Base-by-base conservation (phyloP, 2,113 vertebrate species). In the Phrynocephalus versicolor region DNA sequence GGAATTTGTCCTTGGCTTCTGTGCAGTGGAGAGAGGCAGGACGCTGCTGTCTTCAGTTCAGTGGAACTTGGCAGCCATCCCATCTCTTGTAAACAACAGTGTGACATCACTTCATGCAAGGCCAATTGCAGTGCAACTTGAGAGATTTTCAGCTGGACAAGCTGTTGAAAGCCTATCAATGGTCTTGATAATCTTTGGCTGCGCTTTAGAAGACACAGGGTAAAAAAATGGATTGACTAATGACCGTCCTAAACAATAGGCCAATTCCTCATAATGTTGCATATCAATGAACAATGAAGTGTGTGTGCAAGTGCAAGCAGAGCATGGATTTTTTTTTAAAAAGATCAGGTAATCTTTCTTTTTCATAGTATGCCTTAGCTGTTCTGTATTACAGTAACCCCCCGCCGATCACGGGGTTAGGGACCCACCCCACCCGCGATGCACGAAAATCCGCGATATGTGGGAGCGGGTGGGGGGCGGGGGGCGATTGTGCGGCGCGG, bases 81-180 rank as follows among this genome's bases (percentile, higher is more conserved):
- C 95, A 94, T 89, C 92, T 87, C 87, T 94, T 90, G 94, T 89
- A 94, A 96, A 96, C 96, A 96, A 88, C 86, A 94, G 94, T 88
- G 89, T 95, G 94, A 96, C 72, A 79, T 96, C 94, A 94, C 86
- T 79, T 88, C 88, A 14, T 12, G 64, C 91, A 67, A 92, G 0
- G 0, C 84, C 79, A 89, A 93, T 86, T 93, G 91, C 77, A 89
- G 84, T 87, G 90, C 19, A 93, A 92, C 91, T 93, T 89, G 84
- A 92, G 92, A 93, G 92, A 83, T 91, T 93, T 93, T 92, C 85
- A 82, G 12, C 88, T 88, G 92, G 89, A 86, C 74, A 35, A 84
- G 87, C 92, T 86, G 90, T 88, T 92, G 92, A 96, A 94, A 95
- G 85, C 91, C 94, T 93, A 71, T 94, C 33, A 0, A 89, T 89